Evolutionary conservation across 2,113 vertebrate genomes (phyloP).

Genomic region (Zootoca vivipara): DNA sequence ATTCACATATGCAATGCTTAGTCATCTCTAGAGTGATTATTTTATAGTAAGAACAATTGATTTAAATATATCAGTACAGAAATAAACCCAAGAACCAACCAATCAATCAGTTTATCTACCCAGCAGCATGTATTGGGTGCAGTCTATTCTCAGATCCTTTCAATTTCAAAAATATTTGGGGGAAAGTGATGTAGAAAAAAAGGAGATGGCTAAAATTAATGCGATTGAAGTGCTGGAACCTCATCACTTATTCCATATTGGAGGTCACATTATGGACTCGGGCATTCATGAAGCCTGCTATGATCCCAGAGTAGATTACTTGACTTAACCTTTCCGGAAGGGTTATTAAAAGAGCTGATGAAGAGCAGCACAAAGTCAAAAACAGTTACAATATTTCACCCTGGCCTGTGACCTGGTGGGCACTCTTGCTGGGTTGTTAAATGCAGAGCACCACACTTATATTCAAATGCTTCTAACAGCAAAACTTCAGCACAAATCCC

Average conservation of each 20-base stretch:
- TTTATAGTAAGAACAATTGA: too few relatives aligned
- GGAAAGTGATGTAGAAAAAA: not conserved
- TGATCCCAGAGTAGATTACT: not conserved
- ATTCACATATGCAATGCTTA: too few relatives aligned
- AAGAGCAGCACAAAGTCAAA: not conserved
- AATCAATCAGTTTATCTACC: not conserved
- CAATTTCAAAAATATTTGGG: too few relatives aligned
- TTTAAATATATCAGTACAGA: too few relatives aligned
- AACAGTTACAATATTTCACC: not conserved
- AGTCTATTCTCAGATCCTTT: too few relatives aligned
- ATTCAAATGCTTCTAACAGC: not conserved
- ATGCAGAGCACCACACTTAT: not conserved
- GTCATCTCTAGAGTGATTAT: too few relatives aligned
- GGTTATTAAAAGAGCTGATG: not conserved
- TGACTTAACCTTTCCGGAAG: slow-evolving; percentile 8
- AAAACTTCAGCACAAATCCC: not conserved
- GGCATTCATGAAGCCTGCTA: not conserved
- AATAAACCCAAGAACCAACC: not conserved
- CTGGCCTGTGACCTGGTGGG: not conserved
- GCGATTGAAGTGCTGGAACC: not conserved
- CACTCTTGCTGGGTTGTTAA: not conserved
- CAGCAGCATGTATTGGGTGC: not conserved
- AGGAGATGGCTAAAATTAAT: not conserved
- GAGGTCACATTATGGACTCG: not conserved
- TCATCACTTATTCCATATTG: not conserved